Base-by-base conservation (phyloP, 2,797 vertebrate species). In the Parambassis ranga region DNA sequence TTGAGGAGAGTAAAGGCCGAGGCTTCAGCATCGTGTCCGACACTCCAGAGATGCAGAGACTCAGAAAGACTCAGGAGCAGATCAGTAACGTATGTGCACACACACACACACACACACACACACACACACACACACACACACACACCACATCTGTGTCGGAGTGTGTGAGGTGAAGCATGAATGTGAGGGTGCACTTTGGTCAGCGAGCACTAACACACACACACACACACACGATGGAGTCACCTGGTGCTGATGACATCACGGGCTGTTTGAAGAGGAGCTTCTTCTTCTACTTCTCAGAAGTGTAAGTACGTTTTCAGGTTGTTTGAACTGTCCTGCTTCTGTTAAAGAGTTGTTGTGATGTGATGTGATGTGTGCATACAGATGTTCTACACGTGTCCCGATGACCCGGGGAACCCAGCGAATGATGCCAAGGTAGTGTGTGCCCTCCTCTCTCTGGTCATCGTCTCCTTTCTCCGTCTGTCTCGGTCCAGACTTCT, bases 21-120 rank as follows among this genome's bases (percentile, higher is more conserved):
- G 96, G 95, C 31, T 96, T 96, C 93, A 96, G 95, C 91, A 93
- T 95, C n/a, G 93, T 96, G 36, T 95, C 94, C 0, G 96, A 98
- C 87, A 97, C 96, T 0, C 96, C 95, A 0, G 96, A 98, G 85
- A 90, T 96, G 75, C 95, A 96, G 77, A 93, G 96, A 84, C 95
- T 98, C 85, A 92, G 96, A 89, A 93, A 87, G 87, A 97, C 96
- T 52, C 96, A 98, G 89, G 95, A 98, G 63, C 95, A 97, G 86
- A 96, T 97, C 92, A 98, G 96, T 88, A 96, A 95, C 8, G 96
- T 98, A 96, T 80, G 94, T 87, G 9, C 11, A 11, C 19, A 36
- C 43, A 67, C 63, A 66, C 48, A 33, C 24, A 39, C 3, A 1
- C 41, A 57, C 61, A 32, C 62, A n/a, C n/a, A n/a, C n/a, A n/a